Base-by-base conservation (phyloP, 1,140 invertebrate species). In the Drosophila arawakana region DNA sequence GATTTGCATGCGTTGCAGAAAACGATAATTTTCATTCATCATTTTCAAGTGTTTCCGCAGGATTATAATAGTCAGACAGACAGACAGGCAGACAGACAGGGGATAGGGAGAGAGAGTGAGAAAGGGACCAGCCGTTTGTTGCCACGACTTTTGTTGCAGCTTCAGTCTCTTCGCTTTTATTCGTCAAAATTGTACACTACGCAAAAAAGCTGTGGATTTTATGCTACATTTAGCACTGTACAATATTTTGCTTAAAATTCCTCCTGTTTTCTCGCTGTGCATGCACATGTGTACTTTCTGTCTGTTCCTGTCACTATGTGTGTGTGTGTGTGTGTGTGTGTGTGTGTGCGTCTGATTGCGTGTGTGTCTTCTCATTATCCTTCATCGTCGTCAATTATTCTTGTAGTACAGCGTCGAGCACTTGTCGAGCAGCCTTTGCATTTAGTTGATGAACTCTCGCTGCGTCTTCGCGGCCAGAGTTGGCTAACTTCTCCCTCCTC, bases 1-100 rank as follows among this genome's bases (percentile, higher is more conserved):
- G 77, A 88, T 89, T 88, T 88, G 84, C 84, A 89, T 88, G 84
- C 84, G 77, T 89, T 88, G 80, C 84, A 84, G 80, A 76, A 88
- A 89, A 80, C 85, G 84, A 88, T 89, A 88, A 88, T 88, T 89
- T 88, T 80, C 84, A 88, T 88, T 78, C 84, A 88, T 88, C 84
- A 88, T 89, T 88, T 84, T 88, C 84, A 88, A 88, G 84, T 88
- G 84, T 84, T 88, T 88, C 84, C 84, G 78, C 85, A 78, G 84
- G 83, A 79, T 79, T 79, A 80, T 77, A 77, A 77, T 73, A 73
- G 63, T 43, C 61, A 66, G 54, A 66, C 35, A 76, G 49, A 39
- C 34, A 35, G 18, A 7, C 35, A 76, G 49, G 43, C 34, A 35
- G 18, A 7, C 25, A 21, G 34, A 54, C 43, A 44, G 18, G n/a